Conservation (phyloP, 2,113 vertebrate species). For the Pluvialis apricaria region DNA sequence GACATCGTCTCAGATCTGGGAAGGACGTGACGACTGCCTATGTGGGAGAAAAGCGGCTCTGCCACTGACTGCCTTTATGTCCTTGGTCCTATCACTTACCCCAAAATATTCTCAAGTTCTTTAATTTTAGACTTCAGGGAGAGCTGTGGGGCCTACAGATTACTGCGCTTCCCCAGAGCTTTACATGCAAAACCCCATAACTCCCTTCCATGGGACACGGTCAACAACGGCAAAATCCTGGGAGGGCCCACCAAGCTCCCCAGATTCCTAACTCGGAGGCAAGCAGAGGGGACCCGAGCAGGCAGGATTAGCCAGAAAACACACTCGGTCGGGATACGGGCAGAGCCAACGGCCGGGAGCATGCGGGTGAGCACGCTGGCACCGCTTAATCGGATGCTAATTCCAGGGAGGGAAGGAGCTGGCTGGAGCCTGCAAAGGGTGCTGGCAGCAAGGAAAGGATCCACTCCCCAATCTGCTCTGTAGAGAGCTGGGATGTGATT, state of each 20-base stretch:
- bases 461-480: conserved; percentile 70
- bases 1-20: background rate
- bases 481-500: conserved; percentile 65
- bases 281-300: background rate
- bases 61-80: background rate
- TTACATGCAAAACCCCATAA: fast-evolving
- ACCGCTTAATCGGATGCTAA: conserved; percentile 64
- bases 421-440: conserved; percentile 65
- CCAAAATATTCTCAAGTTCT: background rate
- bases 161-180: background rate
- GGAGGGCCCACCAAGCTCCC: background rate
- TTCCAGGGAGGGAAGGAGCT: conserved; percentile 68
- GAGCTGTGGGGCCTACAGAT: background rate
- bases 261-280: background rate
- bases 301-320: background rate
- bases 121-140: background rate
- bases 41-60: background rate
- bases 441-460: conserved; percentile 72
- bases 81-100: background rate
- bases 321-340: fast-evolving
- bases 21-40: fast-evolving
- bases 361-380: conserved; percentile 6
- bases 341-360: conserved; percentile 72
- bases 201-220: background rate
- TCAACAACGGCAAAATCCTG: background rate